Conservation (phyloP, 2,888 invertebrate species). For the Eristalis arbustorum region DNA sequence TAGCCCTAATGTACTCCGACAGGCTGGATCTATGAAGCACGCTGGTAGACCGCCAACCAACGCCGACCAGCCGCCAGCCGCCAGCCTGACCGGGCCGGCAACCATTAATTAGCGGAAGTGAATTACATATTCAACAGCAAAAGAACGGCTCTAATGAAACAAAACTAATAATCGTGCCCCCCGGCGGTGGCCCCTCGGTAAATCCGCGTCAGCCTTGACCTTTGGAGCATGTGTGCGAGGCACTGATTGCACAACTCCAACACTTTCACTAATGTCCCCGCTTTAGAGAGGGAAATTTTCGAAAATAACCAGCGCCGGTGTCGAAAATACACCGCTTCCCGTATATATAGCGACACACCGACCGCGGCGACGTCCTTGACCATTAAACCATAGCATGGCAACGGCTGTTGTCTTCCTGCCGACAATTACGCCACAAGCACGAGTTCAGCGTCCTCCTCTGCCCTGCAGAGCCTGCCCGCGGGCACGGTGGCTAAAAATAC, state of each 20-base stretch:
- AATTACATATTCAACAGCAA: constrained; percentile 37
- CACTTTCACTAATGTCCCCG: constrained; percentile 29
- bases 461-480: background rate
- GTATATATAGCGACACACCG: constrained; percentile 20
- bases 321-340: constrained; percentile 29
- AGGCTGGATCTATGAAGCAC: background rate
- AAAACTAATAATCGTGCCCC: constrained; percentile 33
- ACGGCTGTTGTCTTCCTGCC: constrained; percentile 24
- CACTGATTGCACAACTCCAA: constrained; percentile 9
- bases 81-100: background rate
- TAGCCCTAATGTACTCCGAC: constrained; percentile 28
- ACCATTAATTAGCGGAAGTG: constrained; percentile 40
- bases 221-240: constrained; percentile 11
- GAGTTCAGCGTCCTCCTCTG: constrained; percentile 24
- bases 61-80: no score
- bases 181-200: background rate
- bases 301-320: constrained; percentile 36
- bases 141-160: constrained; percentile 16
- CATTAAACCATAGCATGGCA: background rate
- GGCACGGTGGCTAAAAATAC: constrained; percentile 24
- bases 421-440: constrained; percentile 26
- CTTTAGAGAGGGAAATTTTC: constrained; percentile 13
- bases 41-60: constrained; percentile 8
- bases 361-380: constrained; percentile 48
- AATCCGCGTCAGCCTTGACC: constrained; percentile 25